Percentiles rank a stretch among this genome's conserved stretches.
Conservation (phyloP, 2,888 invertebrate genomes). For the Spialia ferax region DNA sequence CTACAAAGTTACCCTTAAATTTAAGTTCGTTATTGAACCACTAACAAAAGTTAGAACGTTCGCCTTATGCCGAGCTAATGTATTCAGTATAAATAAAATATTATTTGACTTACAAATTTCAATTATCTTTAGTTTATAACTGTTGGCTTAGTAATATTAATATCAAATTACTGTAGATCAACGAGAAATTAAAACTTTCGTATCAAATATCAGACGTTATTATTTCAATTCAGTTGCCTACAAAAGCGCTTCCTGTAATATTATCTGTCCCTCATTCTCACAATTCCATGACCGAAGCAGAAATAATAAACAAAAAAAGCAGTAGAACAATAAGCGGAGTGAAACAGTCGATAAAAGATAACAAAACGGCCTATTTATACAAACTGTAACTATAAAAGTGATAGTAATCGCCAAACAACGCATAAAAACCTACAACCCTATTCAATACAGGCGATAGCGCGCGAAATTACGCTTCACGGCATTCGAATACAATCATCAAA, state of each 20-base stretch:
- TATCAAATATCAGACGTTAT: background rate
- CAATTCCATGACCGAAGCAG: slow-evolving; percentile 29
- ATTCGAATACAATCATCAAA: slow-evolving; percentile 53
- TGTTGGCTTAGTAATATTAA: slow-evolving; percentile 4
- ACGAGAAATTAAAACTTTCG: background rate
- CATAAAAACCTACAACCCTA: slow-evolving; percentile 68
- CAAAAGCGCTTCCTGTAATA: too few species aligned
- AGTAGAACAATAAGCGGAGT: slow-evolving; percentile 45
- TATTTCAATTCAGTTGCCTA: slow-evolving; percentile 33
- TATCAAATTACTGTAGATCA: background rate
- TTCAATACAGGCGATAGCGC: slow-evolving; percentile 60
- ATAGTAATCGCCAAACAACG: slow-evolving; percentile 64
- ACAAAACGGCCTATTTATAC: slow-evolving; percentile 64
- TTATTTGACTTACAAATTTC: slow-evolving; percentile 12
- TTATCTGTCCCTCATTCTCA: too few species aligned
- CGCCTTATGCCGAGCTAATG: slow-evolving; percentile 11
- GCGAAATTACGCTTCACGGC: slow-evolving; percentile 52
- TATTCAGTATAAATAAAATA: slow-evolving; percentile 27
- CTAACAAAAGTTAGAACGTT: slow-evolving; percentile 17
- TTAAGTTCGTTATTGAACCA: slow-evolving; percentile 23
- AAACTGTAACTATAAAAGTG: slow-evolving; percentile 61
- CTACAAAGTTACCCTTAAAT: slow-evolving; percentile 19
- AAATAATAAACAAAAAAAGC: slow-evolving; percentile 35
- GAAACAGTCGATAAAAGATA: slow-evolving; percentile 61
- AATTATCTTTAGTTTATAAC: slow-evolving; percentile 5